Conservation (phyloP, 1,140 invertebrate species). For the Aleiodes sp. region DNA sequence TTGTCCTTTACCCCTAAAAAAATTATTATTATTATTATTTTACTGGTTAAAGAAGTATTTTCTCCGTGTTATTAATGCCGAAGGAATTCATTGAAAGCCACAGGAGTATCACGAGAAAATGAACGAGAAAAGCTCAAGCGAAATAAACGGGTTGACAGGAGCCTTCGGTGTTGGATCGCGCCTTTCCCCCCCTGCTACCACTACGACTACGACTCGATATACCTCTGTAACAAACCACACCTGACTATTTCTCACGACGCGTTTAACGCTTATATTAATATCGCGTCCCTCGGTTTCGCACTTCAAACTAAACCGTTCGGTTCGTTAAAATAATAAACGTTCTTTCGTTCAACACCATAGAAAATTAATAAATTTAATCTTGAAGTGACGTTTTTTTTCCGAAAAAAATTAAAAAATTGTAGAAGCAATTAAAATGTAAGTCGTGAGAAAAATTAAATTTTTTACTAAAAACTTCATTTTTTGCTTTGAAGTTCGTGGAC, state of each 20-base stretch:
- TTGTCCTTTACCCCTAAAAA: not conserved
- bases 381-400: too few species aligned
- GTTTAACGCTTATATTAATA: slow-evolving; percentile 47
- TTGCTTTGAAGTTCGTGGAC: too few species aligned
- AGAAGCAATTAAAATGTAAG: too few species aligned
- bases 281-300: slow-evolving; percentile 35
- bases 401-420: too few species aligned
- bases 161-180: slow-evolving; percentile 1
- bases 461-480: too few species aligned
- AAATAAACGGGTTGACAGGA: not conserved
- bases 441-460: too few species aligned
- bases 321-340: slow-evolving; percentile 53
- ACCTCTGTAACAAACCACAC: slow-evolving; percentile 34
- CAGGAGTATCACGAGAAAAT: not conserved
- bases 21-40: too few species aligned
- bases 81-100: not conserved
- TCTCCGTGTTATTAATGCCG: not conserved
- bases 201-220: not conserved
- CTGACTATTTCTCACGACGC: slow-evolving; percentile 50
- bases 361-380: not conserved
- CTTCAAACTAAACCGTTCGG: slow-evolving; percentile 25
- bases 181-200: not conserved
- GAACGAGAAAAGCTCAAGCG: not conserved
- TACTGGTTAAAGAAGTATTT: not conserved
- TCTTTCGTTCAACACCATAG: slow-evolving; percentile 31